Percentiles rank a stretch among this genome's conserved stretches.
These are phyloP conservation scores for Drosophila melanosoma DNA, from an alignment of 2,888 invertebrate species.

Conservation along the genomic window DNA sequence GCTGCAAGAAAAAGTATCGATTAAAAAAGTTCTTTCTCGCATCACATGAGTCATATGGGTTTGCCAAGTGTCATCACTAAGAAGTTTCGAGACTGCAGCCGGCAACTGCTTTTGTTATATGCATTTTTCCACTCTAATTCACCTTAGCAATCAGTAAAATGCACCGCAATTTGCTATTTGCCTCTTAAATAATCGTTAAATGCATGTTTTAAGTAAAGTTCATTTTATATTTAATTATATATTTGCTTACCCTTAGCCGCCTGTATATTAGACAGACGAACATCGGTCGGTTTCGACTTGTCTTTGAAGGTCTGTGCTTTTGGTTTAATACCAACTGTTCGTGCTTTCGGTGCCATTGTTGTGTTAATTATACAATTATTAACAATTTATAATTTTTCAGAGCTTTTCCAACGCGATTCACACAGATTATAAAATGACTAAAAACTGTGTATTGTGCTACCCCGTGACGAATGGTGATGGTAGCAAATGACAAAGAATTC, in stretches of 20 bases:
- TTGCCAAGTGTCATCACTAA: slow-evolving; percentile 48
- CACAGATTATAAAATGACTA: slow-evolving; percentile 64
- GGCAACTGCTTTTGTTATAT: slow-evolving; percentile 62
- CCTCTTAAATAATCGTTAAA: slow-evolving; percentile 41
- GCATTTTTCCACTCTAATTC: slow-evolving; percentile 23
- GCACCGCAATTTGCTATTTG: not conserved
- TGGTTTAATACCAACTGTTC: slow-evolving; percentile 77
- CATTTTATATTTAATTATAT: slow-evolving; percentile 15
- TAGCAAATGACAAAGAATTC: not conserved
- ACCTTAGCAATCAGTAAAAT: not conserved
- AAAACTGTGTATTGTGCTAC: slow-evolving; percentile 41
- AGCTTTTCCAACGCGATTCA: slow-evolving; percentile 48
- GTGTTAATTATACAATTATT: slow-evolving; percentile 36
- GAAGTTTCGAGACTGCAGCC: slow-evolving; percentile 75
- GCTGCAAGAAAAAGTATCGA: slow-evolving; percentile 87
- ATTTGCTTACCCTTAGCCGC: slow-evolving; percentile 95
- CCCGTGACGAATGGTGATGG: slow-evolving; percentile 54
- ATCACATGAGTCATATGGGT: slow-evolving; percentile 72
- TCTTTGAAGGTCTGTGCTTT: slow-evolving; percentile 91
- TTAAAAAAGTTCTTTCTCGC: slow-evolving; percentile 5
- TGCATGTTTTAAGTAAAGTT: slow-evolving; percentile 21
- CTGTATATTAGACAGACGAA: slow-evolving; percentile 97
- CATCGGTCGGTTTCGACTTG: slow-evolving; percentile 97
- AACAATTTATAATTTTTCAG: slow-evolving; percentile 41
- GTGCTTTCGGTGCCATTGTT: slow-evolving; percentile 83